These are phyloP conservation scores for Astyanax mexicanus DNA, from an alignment of 2,797 vertebrate genomes.

Conservation along the genomic window DNA sequence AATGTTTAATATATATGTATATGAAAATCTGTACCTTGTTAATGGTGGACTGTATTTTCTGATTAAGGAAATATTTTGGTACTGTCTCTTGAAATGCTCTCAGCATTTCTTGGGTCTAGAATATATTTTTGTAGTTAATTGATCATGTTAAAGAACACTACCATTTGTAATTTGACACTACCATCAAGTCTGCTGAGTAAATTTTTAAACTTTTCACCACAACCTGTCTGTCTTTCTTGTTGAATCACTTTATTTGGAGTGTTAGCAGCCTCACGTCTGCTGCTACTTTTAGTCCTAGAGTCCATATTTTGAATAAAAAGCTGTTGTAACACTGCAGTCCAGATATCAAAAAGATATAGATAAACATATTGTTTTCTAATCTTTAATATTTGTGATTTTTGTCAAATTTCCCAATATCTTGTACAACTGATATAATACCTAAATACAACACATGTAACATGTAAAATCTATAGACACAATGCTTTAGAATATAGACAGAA, in stretches of 20 bases:
- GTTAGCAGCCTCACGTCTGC: too few relatives aligned
- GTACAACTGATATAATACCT: too few relatives aligned
- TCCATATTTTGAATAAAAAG: too few relatives aligned
- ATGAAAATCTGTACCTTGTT: conserved; percentile 73
- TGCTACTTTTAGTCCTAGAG: too few relatives aligned
- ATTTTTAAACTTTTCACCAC: conserved; percentile 69
- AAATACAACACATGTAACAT: too few relatives aligned
- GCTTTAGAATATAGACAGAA: too few relatives aligned
- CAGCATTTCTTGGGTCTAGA: conserved; percentile 74
- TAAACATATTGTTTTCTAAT: too few relatives aligned
- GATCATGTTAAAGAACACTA: conserved; percentile 74
- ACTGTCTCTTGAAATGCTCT: conserved; percentile 78
- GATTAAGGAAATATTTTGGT: conserved; percentile 82
- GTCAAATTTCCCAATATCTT: too few relatives aligned
- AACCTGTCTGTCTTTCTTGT: conserved; percentile 53
- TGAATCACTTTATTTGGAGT: neutral
- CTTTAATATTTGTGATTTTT: too few relatives aligned
- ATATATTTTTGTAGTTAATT: conserved; percentile 86
- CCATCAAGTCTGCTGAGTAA: conserved; percentile 73
- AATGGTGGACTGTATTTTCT: conserved; percentile 74
- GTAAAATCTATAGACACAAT: too few relatives aligned
- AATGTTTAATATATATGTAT: conserved; percentile 84
- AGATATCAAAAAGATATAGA: too few relatives aligned
- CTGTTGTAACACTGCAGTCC: too few relatives aligned
- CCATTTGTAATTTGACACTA: conserved; percentile 80